phyloP scores from a whole-genome alignment of 2,113 vertebrate species.

The Petroica traversi region DNA sequence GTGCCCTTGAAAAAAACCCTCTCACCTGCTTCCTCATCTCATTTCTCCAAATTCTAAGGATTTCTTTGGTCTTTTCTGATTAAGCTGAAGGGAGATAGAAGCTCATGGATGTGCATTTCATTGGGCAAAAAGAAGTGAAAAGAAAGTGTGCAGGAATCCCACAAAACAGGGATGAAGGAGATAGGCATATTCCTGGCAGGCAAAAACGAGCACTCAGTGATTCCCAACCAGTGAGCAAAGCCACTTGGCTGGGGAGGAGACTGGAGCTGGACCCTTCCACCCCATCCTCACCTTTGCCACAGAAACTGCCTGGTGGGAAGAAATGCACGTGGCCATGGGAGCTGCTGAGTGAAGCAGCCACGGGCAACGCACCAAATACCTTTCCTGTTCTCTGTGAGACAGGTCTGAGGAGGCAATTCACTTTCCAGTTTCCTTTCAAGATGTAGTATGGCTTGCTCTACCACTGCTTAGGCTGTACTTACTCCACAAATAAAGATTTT shows the following conservation, averaged over 20 bases:
- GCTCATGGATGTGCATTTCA: background rate
- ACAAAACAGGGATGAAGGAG: background rate
- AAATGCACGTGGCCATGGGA: background rate
- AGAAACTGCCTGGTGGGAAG: background rate
- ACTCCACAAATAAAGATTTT: background rate
- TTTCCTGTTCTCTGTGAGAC: background rate
- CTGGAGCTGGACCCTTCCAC: background rate
- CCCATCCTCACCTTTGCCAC: background rate
- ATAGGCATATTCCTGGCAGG: background rate
- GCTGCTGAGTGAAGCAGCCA: background rate
- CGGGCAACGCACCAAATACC: background rate
- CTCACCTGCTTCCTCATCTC: background rate
- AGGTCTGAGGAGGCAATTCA: background rate
- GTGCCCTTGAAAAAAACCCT: background rate
- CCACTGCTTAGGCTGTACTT: background rate
- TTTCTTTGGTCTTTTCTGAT: background rate
- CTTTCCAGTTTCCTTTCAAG: background rate
- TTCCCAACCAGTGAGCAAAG: background rate
- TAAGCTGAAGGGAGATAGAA: background rate
- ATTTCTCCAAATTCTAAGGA: background rate
- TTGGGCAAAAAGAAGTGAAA: background rate
- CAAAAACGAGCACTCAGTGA: background rate
- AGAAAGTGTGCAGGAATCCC: background rate
- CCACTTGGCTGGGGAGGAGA: background rate
- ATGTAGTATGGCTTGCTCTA: background rate